These are phyloP conservation scores for Pogona vitticeps DNA, from an alignment of 2,113 vertebrate genomes.

Conservation along the genomic window DNA sequence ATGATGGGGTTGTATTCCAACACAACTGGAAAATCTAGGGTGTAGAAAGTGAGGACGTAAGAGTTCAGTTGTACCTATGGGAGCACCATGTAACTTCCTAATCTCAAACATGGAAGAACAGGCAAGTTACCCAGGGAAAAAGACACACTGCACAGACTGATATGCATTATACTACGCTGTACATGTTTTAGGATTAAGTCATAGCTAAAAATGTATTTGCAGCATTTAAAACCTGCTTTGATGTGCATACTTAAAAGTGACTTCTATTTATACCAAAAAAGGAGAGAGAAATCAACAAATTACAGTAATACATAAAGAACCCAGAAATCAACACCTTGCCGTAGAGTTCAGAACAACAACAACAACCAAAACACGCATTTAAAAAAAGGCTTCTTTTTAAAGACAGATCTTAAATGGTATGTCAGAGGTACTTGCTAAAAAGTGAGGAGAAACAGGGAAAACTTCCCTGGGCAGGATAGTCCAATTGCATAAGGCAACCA, in stretches of 20 bases:
- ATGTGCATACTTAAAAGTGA: background rate
- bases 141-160: background rate
- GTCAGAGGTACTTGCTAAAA: background rate
- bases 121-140: background rate
- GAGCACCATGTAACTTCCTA: no score
- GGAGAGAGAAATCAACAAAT: background rate
- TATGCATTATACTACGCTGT: no score
- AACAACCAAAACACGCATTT: no score
- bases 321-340: background rate
- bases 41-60: background rate
- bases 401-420: background rate
- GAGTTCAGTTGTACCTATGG: background rate
- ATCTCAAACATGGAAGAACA: no score
- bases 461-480: background rate
- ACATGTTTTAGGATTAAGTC: background rate
- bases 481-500: background rate
- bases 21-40: background rate
- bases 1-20: no score
- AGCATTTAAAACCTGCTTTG: background rate
- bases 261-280: background rate
- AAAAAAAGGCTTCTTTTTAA: background rate
- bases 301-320: background rate
- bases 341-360: background rate
- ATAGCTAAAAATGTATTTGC: background rate
- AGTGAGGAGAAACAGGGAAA: background rate